A percentile compares a stretch with the other conserved stretches of the same genome.
Conservation (phyloP, 1,140 invertebrate species). For the Penaeus vannamei region DNA sequence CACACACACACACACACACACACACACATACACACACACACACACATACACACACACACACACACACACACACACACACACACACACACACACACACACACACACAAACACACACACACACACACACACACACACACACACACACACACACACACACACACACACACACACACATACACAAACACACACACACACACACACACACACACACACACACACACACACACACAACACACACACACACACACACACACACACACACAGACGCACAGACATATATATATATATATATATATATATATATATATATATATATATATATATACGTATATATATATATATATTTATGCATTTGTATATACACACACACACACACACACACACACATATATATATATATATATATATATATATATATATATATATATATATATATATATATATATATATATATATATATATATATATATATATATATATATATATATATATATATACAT, state of each 20-base stretch:
- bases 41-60: constrained; percentile 11
- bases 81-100: constrained; percentile 10
- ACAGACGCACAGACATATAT: too few relatives aligned
- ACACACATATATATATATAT: too few relatives aligned
- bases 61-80: constrained; percentile 11
- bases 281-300: too few relatives aligned
- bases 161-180: constrained; percentile 10
- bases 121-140: constrained; percentile 10
- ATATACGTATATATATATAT: too few relatives aligned
- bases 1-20: constrained; percentile 6
- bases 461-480: constrained; percentile 16
- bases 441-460: constrained; percentile 16
- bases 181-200: too few relatives aligned
- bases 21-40: constrained; percentile 5
- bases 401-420: too few relatives aligned
- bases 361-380: constrained; percentile 10
- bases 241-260: too few relatives aligned
- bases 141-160: constrained; percentile 10
- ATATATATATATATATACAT: constrained; percentile 14
- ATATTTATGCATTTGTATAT: too few relatives aligned
- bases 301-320: constrained; percentile 16
- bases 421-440: too few relatives aligned
- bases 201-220: constrained; percentile 10
- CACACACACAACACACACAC: too few relatives aligned
- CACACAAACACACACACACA: too few relatives aligned